Evolutionary conservation across 2,113 vertebrate genomes (phyloP).

Genomic region (Syrmaticus mikado): DNA sequence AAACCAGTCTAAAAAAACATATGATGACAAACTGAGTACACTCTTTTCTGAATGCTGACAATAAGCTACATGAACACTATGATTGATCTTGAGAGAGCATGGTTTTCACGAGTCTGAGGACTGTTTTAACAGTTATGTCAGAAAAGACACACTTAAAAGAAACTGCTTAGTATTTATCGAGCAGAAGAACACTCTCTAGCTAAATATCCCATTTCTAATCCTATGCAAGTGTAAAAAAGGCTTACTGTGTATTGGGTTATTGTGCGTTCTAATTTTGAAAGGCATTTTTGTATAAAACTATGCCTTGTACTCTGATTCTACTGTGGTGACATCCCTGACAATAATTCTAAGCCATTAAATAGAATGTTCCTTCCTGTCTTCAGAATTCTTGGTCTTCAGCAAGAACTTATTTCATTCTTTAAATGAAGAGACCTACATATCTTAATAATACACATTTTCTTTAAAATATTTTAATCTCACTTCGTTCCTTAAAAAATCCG

Average conservation of each 20-base stretch:
- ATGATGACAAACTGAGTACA: neutral
- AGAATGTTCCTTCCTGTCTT: neutral
- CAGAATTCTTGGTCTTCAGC: neutral
- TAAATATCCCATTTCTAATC: neutral
- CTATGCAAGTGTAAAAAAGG: neutral
- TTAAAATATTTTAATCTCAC: neutral
- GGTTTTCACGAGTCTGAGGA: neutral
- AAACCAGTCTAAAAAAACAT: neutral
- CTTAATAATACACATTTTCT: neutral
- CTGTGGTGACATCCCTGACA: neutral
- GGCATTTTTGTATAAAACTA: neutral
- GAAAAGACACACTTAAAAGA: neutral
- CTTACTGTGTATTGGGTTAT: fast-evolving
- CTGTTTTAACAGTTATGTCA: fast-evolving
- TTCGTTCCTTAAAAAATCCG: neutral
- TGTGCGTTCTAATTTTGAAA: neutral
- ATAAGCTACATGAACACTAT: neutral
- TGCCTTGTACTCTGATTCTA: neutral
- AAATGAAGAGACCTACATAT: neutral
- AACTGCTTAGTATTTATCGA: neutral
- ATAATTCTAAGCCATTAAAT: neutral
- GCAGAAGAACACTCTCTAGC: neutral
- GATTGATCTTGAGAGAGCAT: neutral
- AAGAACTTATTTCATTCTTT: neutral
- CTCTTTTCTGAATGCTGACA: neutral